Base-by-base conservation (phyloP, 2,797 vertebrate genomes). In the Amniataba percoides region DNA sequence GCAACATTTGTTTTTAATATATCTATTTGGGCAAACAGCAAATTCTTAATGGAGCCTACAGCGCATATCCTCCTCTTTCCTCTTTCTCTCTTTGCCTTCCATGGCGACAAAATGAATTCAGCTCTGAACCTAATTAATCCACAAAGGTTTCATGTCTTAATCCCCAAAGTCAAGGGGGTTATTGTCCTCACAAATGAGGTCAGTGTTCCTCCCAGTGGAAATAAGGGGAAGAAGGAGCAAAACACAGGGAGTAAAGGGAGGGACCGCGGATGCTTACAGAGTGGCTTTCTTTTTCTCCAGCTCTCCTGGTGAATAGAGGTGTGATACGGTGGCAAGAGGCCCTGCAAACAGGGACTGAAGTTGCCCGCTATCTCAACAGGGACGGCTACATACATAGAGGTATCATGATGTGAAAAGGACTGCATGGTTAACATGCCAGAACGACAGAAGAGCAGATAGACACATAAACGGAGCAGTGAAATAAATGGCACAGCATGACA, bases 181-280 rank as follows among this genome's bases (percentile, higher is more conserved):
- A 96, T 95, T 96, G 95, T 96, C 95, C 95, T 95, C 95, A 94
- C 95, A 96, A 96, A 96, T 95, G 95, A 96, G 95, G 95, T 96
- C 95, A 95, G 87, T 90, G 94, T 94, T 94, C 92, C 92, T 95
- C 95, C 94, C 95, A 84, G 93, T 94, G 95, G 95, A 96, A 95
- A 95, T 95, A 94, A 94, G 91, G 79, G 81, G 90, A 93, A 94
- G 90, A 89, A 79, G 91, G 87, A 93, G 92, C 79, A 86, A 92
- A 92, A 92, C 88, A 89, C 84, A 86, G 79, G 53, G 80, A 89
- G 86, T 84, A 69, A 88, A 88, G 66, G 78, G 77, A 85, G 82
- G 77, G 80, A 83, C 86, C 62, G 45, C 19, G 59, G 62, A 89
- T 79, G 81, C 86, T 84, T 82, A 68, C 64, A 61, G 80, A 77